Percentiles rank a stretch among this genome's conserved stretches.
phyloP scores from a whole-genome alignment of 2,113 vertebrate species.

The Noturus placidus region DNA sequence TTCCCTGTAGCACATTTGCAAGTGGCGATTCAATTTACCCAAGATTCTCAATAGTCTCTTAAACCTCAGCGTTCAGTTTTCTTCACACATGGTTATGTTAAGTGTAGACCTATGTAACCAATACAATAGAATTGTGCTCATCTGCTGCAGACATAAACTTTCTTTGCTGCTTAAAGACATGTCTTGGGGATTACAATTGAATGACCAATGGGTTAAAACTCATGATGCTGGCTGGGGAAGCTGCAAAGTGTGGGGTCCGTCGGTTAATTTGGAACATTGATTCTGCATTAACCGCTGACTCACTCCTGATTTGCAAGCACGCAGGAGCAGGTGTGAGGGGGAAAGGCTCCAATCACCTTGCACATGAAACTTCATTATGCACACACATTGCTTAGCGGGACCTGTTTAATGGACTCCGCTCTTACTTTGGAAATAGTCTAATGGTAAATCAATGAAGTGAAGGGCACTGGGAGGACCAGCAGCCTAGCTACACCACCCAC shows the following conservation, averaged over 20 bases:
- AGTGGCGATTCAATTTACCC: slow-evolving; percentile 71
- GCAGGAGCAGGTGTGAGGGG: slow-evolving; percentile 62
- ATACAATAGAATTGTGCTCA: not conserved
- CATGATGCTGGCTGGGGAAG: slow-evolving; percentile 5
- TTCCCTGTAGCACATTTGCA: slow-evolving; percentile 66
- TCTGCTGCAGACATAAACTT: not conserved
- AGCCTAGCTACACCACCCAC: slow-evolving; percentile 52
- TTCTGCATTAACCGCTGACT: slow-evolving; percentile 72
- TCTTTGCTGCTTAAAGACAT: not conserved
- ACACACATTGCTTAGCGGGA: slow-evolving; percentile 58
- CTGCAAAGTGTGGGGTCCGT: slow-evolving; percentile 53
- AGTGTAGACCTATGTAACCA: not conserved
- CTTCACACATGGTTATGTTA: not conserved
- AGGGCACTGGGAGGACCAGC: slow-evolving; percentile 65
- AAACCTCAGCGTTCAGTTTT: not conserved
- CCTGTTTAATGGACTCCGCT: slow-evolving; percentile 73
- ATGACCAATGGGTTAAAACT: not conserved
- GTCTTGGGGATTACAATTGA: not conserved
- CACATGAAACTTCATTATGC: slow-evolving; percentile 67
- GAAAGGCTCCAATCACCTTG: slow-evolving; percentile 54
- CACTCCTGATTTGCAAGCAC: slow-evolving; percentile 62
- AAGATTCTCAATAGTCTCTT: slow-evolving; percentile 66
- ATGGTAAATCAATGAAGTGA: slow-evolving; percentile 77
- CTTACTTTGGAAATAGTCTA: slow-evolving; percentile 70
- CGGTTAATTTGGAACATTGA: slow-evolving; percentile 76